These are phyloP conservation scores for Alethe castanea DNA, from an alignment of 2,113 vertebrate species.

Conservation along the genomic window DNA sequence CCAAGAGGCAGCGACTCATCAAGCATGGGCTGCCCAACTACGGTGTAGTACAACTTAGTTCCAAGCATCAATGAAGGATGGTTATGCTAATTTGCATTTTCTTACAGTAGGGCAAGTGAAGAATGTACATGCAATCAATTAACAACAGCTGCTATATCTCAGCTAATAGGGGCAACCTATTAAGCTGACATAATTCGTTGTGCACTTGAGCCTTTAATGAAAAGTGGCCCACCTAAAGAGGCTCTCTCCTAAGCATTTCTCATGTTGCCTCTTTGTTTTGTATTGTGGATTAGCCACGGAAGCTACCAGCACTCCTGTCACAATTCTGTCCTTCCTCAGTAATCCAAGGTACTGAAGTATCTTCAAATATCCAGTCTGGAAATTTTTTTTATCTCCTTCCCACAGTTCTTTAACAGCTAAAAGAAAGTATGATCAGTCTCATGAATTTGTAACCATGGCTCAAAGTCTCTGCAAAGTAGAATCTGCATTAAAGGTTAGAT, in stretches of 20 bases:
- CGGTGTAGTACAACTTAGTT: not conserved
- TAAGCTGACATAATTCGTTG: not conserved
- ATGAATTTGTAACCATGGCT: not conserved
- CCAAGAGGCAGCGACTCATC: not conserved
- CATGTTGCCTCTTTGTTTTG: not conserved
- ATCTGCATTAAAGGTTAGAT: not conserved
- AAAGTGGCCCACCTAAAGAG: not conserved
- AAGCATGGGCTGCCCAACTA: not conserved
- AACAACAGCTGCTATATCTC: not conserved
- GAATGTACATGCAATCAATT: not conserved
- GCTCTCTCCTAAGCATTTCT: not conserved
- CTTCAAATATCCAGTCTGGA: not conserved
- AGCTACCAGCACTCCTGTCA: not conserved
- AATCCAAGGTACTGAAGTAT: not conserved
- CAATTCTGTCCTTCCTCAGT: not conserved
- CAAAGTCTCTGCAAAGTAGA: not conserved
- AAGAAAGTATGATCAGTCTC: not conserved
- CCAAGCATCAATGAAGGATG: not conserved
- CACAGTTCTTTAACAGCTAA: not conserved
- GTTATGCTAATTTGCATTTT: not conserved
- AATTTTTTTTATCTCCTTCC: not conserved
- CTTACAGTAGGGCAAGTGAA: not conserved
- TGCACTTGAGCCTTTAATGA: not conserved
- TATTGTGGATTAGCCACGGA: not conserved
- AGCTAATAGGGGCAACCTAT: not conserved